Base-by-base conservation (phyloP, 2,113 vertebrate species). In the Nibea coibor region DNA sequence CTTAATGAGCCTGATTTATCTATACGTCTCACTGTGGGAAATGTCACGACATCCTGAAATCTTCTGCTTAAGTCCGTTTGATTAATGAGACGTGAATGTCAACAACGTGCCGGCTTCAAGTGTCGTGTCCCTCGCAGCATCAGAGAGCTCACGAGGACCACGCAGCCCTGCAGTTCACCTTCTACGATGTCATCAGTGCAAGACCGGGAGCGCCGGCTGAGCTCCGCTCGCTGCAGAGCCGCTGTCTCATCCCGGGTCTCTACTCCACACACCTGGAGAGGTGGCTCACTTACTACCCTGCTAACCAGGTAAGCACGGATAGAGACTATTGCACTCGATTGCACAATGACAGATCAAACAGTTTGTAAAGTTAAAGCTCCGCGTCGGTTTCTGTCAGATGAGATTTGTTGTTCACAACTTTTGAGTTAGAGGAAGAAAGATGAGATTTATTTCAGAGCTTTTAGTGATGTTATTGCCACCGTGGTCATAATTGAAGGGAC, bases 111-210 rank as follows among this genome's bases (percentile, higher is more conserved):
- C 67, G 26, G 26, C 64, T 69, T 39, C 66, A 73, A 78, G 10
- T 14, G 43, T 14, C 4, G 43, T 45, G 43, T 45, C 43, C 24
- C 19, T 65, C 81, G 4, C 86, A 99, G 98, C 97, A 99, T 89
- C 97, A 99, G 85, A 94, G 96, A 83, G 98, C 96, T 2, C 97
- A 98, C 0, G 97, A 97, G 88, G 98, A 99, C 85, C 96, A 93
- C 0, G 92, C 95, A 7, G 98, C 97, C 47, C 93, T 98, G 63
- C 96, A 95, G 73, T 98, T 97, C 89, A 97, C 95, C 88, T 99
- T 99, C 93, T 97, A 97, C 81, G 96, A 99, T 87, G 97, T 99
- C 81, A 97, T 99, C 90, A 97, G 96, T 16, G 97, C 97, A 0
- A 95, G 94, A 74, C 94, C 94, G 10, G 95, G 90, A 4, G 95